phyloP scores from a whole-genome alignment of 2,888 invertebrate species.

The Terebella lapidaria region DNA sequence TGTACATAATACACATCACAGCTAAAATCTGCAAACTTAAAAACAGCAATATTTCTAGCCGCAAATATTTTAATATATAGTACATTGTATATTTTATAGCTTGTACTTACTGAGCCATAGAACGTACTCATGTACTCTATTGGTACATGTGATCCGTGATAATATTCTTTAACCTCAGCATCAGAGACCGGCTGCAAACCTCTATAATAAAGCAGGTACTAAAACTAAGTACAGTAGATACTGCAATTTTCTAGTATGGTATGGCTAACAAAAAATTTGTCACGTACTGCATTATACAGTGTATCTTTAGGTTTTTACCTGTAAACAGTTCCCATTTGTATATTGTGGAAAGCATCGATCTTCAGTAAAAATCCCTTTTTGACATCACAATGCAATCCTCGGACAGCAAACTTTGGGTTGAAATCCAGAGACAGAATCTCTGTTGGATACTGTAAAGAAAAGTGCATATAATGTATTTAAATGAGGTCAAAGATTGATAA shows the following conservation, averaged over 20 bases:
- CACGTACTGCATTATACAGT: neutral
- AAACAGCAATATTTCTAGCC: too few relatives aligned
- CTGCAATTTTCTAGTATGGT: neutral
- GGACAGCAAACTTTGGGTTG: slow-evolving; percentile 86
- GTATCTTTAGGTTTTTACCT: slow-evolving; percentile 33
- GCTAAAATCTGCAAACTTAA: too few relatives aligned
- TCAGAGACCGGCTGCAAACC: slow-evolving; percentile 76
- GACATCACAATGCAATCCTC: slow-evolving; percentile 97
- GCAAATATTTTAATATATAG: too few relatives aligned
- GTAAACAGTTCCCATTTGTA: slow-evolving; percentile 91
- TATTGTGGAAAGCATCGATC: slow-evolving; percentile 92
- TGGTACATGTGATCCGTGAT: slow-evolving; percentile 59
- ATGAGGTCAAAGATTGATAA: neutral
- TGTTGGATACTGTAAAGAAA: slow-evolving; percentile 76
- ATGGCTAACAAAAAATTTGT: neutral
- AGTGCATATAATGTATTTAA: too few relatives aligned
- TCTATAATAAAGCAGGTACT: slow-evolving; percentile 34
- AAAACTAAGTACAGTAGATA: too few relatives aligned
- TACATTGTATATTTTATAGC: too few relatives aligned
- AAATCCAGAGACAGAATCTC: slow-evolving; percentile 71
- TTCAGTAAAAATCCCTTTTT: slow-evolving; percentile 83
- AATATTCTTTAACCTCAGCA: slow-evolving; percentile 77
- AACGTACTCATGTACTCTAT: slow-evolving; percentile 51
- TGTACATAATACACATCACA: too few relatives aligned
- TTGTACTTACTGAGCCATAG: slow-evolving; percentile 43